These are phyloP conservation scores for Trachelus iudaicus DNA, from an alignment of 2,888 invertebrate genomes.

Conservation along the genomic window DNA sequence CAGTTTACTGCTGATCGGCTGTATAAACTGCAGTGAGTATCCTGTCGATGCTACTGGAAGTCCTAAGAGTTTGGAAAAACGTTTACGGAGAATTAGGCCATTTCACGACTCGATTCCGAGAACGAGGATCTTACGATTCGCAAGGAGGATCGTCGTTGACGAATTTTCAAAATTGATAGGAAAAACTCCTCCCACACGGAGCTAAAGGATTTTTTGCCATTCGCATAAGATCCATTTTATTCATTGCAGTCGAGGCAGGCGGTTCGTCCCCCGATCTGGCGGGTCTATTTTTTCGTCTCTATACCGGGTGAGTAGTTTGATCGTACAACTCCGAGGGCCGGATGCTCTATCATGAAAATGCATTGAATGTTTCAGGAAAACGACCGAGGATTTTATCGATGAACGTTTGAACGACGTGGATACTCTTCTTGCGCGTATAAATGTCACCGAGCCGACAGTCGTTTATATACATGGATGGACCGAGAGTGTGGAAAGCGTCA, in stretches of 20 bases:
- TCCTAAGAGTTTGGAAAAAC: neutral
- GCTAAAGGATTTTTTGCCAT: neutral
- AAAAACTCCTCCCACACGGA: neutral
- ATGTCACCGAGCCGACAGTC: constrained; percentile 52
- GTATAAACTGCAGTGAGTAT: neutral
- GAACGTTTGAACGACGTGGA: constrained; percentile 6
- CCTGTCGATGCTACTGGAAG: neutral
- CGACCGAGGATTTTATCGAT: constrained; percentile 25
- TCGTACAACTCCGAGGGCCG: neutral
- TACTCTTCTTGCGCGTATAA: constrained; percentile 10
- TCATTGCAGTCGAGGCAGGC: neutral
- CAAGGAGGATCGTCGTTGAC: too few species aligned
- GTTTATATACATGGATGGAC: constrained; percentile 67
- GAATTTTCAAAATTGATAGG: neutral
- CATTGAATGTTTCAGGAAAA: constrained; percentile 2
- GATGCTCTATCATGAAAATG: neutral
- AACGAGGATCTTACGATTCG: too few species aligned
- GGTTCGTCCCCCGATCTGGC: neutral
- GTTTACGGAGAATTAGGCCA: neutral
- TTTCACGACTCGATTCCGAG: too few species aligned
- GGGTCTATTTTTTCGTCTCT: constrained; percentile 33
- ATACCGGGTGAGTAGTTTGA: constrained; percentile 29
- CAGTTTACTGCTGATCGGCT: neutral
- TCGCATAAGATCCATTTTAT: neutral
- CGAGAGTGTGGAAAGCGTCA: constrained; percentile 60